Percentiles rank a stretch among this genome's conserved stretches.
phyloP scores from a whole-genome alignment of 2,113 vertebrate genomes.

The Arothron firmamentum region DNA sequence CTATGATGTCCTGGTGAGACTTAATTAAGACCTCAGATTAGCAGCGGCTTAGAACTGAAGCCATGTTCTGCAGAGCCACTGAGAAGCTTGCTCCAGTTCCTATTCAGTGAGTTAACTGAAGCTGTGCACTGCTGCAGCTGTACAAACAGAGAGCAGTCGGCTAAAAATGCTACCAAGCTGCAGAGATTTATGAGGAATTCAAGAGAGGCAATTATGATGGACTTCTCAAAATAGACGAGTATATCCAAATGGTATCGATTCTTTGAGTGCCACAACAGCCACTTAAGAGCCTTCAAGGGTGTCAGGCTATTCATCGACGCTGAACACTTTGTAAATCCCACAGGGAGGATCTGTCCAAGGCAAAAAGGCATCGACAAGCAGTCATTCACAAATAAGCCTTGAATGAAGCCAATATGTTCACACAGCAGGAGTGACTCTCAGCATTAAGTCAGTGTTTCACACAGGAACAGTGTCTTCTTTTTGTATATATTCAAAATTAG shows the following conservation, averaged over 20 bases:
- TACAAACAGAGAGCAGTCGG: slow-evolving; percentile 7
- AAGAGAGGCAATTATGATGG: slow-evolving; percentile 8
- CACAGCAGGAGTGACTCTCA: not conserved
- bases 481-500: too few species aligned
- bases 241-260: slow-evolving; percentile 33
- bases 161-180: slow-evolving; percentile 1
- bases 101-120: slow-evolving; percentile 29
- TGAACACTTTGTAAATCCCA: slow-evolving; percentile 25
- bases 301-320: slow-evolving; percentile 16
- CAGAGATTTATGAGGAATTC: slow-evolving; percentile 19
- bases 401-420: not conserved
- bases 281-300: slow-evolving; percentile 19
- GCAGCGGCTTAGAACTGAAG: slow-evolving; percentile 44
- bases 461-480: too few species aligned
- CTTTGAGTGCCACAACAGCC: slow-evolving; percentile 9
- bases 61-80: slow-evolving; percentile 42
- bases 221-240: not conserved
- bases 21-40: slow-evolving; percentile 70
- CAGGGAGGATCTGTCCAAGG: slow-evolving; percentile 13
- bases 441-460: not conserved
- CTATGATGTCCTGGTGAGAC: slow-evolving; percentile 62
- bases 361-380: not conserved
- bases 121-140: not conserved
- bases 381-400: slow-evolving; percentile 1
- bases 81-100: slow-evolving; percentile 36